Percentiles rank a stretch among this genome's conserved stretches.
Evolutionary conservation across 2,113 vertebrate genomes (phyloP).

Genomic region (Pica pica): DNA sequence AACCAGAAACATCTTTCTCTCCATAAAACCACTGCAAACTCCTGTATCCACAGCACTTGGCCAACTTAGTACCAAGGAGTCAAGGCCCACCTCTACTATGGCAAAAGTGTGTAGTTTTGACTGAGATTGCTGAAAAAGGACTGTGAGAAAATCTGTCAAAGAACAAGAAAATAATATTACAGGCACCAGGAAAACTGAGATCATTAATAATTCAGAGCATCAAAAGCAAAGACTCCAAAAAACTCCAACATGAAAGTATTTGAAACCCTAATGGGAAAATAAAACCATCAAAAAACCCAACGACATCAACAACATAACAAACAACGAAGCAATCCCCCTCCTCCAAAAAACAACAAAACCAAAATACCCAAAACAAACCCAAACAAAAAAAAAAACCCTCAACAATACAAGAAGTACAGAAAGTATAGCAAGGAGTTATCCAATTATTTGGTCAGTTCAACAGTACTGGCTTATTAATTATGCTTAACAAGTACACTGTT

Average conservation of each 20-base stretch:
- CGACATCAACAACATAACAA: background rate
- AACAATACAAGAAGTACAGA: background rate
- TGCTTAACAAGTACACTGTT: background rate
- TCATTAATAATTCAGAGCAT: background rate
- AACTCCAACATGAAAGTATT: background rate
- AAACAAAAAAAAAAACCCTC: background rate
- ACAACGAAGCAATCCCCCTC: accelerated
- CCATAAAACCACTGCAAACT: background rate
- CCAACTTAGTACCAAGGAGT: background rate
- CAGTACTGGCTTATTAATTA: background rate
- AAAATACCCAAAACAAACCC: background rate
- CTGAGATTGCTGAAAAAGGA: background rate
- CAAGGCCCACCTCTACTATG: background rate
- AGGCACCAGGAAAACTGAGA: background rate
- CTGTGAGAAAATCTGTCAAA: background rate
- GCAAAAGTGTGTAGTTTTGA: background rate
- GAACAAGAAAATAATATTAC: background rate
- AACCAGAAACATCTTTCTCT: background rate
- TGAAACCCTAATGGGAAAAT: background rate
- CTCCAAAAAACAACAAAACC: background rate
- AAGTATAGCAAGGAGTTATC: background rate
- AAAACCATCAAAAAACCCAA: background rate
- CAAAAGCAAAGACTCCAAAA: background rate
- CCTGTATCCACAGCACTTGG: background rate
- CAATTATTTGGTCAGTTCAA: background rate